Evolutionary conservation across 2,113 vertebrate genomes (phyloP), one percentile per base, ranked within the genome.

Genomic region (Channa maculata): DNA sequence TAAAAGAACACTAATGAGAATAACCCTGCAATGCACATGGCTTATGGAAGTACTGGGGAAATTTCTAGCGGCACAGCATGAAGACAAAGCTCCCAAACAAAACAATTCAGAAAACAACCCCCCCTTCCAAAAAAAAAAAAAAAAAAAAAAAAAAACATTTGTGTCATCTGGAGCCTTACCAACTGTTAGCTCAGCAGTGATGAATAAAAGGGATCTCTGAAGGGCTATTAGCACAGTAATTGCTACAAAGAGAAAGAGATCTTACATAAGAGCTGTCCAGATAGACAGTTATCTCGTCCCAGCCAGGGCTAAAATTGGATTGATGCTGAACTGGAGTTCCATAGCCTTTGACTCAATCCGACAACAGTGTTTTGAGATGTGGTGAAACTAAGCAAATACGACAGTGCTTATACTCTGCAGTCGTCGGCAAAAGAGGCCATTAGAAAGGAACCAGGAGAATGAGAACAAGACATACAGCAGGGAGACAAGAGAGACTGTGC

Each of bases 211-310:
- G 49, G 44, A 60, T 36, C 51, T 60, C 57, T 9, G 43, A 67
- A 57, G 67, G 14, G 78, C 70, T 77, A 86, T 88, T 86, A 85
- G 82, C 50, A 6, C 53, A 54, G 77, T 75, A 82, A 88, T 86
- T 86, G 80, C 79, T 46, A 44, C 78, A 68, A 39, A 85, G 54
- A 76, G 55, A 79, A 79, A 88, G 45, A 75, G 39, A 52, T 48
- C 38, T 90, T 88, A 81, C 54, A 8, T 80, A 88, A 89, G 71
- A 71, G 71, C 78, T 49, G 5, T 38, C 54, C 79, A 57, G 39
- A 80, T 43, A 76, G 78, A 84, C 76, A 14, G 76, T 66, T 70
- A 77, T 76, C 79, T 83, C 79, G 67, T 77, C 81, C 60, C 53
- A 48, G 63, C 65, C 58, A 7, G 54, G 13, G 66, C 76, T 83